Evolutionary conservation across 2,113 vertebrate species (phyloP), one percentile per base, ranked within the genome.

Genomic region (Scolopax mira): DNA sequence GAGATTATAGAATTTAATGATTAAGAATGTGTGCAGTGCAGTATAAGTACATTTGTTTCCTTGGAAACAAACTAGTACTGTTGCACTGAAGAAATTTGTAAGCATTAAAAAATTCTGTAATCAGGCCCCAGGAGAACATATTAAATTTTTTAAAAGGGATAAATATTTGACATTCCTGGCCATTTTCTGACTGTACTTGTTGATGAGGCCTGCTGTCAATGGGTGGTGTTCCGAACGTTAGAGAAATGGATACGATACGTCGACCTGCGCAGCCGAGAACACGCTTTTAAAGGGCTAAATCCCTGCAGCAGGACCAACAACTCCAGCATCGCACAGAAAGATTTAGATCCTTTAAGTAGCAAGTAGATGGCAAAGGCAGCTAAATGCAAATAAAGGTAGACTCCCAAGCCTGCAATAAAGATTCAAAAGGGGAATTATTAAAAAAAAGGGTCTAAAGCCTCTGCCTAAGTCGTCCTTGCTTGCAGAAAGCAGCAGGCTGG

Each of bases 41-140:
- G 85, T 95, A 83, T 91, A 97, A 98, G 91, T 96, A 79, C 94
- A 96, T 98, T 97, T 98, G 97, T 98, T 97, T 98, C 97, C 97
- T 97, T 97, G 97, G 97, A 98, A 98, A 98, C 97, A 98, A 98
- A 98, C 93, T 95, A 95, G 96, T 94, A 93, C 89, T 97, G 85
- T 97, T 90, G 67, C 94, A 96, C 92, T 82, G 90, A 97, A 98
- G 95, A 97, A 98, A 98, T 98, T 96, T 97, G 91, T 97, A 97
- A 98, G 97, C 96, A 97, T 98, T 98, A 98, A 97, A 97, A 97
- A 97, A 97, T 98, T 98, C 97, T 97, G 90, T 98, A 98, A 98
- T 97, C 97, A 97, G 96, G 82, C 89, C 96, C 96, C 97, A 95
- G 92, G 96, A 97, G 97, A 97, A 97, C 96, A 95, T 94, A 97